Evolutionary conservation across 2,113 vertebrate genomes (phyloP), one percentile per base, ranked within the genome.

Genomic region (Apeltes quadracus): DNA sequence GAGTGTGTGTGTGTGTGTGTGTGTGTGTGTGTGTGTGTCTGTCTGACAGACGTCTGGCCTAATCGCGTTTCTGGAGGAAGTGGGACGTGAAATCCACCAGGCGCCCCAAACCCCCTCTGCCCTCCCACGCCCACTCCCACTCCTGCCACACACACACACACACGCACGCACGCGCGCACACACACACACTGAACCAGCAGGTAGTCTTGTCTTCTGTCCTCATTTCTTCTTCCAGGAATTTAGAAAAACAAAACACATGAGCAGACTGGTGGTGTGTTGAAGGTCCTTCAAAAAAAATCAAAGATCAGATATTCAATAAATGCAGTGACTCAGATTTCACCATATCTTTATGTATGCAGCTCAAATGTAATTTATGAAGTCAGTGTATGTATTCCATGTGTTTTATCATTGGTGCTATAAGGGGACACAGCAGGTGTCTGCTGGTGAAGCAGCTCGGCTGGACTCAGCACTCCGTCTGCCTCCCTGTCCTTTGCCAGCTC

Each of bases 31-130:
- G 38, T 54, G 74, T 51, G 61, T 44, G 58, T 69, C 63, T 78
- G 78, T 81, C 82, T 74, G 91, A 90, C 88, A 86, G 90, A 90
- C 88, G 79, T 93, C 84, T 87, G 89, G 87, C 82, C 90, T 93
- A 90, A 93, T 93, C 89, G 85, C 77, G 73, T 89, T 76, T 89
- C 83, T 76, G 76, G 76, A 90, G 87, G 91, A 92, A 93, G 91
- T 92, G 87, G 89, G 81, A 91, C 85, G 89, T 92, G 88, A 92
- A 91, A 94, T 93, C 88, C 72, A 91, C 85, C 89, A 88, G 87
- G 76, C 86, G 16, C 82, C 74, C 70, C 64, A 58, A 72, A 75
- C 77, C 38, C 15, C 69, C 43, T 67, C 46, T n/a, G n/a, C n/a
- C n/a, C n/a, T n/a, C n/a, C n/a, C n/a, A n/a, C n/a, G n/a, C n/a